Evolutionary conservation across 1,140 invertebrate genomes (phyloP), one percentile per base, ranked within the genome.

Genomic region (Psix sp.): DNA sequence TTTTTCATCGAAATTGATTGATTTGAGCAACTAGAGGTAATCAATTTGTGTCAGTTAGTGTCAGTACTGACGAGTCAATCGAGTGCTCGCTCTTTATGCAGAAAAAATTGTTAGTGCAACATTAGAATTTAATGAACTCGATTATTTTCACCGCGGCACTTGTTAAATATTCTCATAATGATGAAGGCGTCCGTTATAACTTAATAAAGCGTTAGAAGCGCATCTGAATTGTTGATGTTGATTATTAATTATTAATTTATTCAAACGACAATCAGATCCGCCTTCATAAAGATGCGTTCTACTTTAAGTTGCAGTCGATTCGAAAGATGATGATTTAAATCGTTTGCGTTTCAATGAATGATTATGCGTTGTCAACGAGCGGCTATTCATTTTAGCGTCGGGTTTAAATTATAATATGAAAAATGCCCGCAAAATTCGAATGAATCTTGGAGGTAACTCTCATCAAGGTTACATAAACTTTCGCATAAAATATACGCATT

Each of bases 241-340:
- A 67, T 56, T 68, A 68, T 74, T 68, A 63, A 74, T 74, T 74
- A 63, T 74, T 74, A 68, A 74, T 74, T 68, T 74, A 74, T 74
- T 68, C 46, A 74, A 74, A 74, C 65, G 51, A 68, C 45, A 56
- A 57, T 46, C 20, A 36, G 29, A 36, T 56, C 42, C 56, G 48
- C 54, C 70, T 74, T 42, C 62, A 11, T 39, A 48, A 31, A 21
- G 60, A 56, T 33, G 49, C 70, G 62, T 74, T 62, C 62, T 31
- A 62, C 48, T 62, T 62, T 35, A 56, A 40, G 20, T 48, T 56
- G 33, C 38, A 43, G 18, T 42, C 31, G 33, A 62, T 62, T 66
- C 52, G 59, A 73, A 60, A 73, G 42, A 54, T 40, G 51, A 42
- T 36, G 39, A 54, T 52, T 66, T 62, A 60, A 49, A 66, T 66